A percentile compares a stretch with the other conserved stretches of the same genome.
phyloP scores from a whole-genome alignment of 2,113 vertebrate genomes.

The Urocolius indicus region DNA sequence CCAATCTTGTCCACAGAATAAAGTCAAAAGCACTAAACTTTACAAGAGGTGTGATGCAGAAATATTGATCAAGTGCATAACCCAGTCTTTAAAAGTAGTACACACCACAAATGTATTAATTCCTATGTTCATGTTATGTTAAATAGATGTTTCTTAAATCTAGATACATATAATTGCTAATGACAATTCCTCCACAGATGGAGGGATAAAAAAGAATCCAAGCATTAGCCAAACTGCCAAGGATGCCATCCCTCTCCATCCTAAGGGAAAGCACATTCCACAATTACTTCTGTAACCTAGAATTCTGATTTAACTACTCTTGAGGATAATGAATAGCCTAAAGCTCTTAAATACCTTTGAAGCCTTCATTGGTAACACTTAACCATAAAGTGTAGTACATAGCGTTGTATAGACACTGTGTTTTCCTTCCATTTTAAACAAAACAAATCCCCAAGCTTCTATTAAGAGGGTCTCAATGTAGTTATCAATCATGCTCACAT shows the following conservation, averaged over 20 bases:
- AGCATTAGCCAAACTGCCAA: not conserved
- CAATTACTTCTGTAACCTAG: not conserved
- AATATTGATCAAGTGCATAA: not conserved
- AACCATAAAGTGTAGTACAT: not conserved
- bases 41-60: not conserved
- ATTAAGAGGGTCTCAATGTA: not conserved
- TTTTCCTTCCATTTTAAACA: slow-evolving; percentile 27
- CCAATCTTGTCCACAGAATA: not conserved
- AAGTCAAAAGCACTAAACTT: not conserved
- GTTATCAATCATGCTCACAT: not conserved
- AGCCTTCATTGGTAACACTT: not conserved
- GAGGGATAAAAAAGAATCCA: not conserved
- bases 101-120: not conserved
- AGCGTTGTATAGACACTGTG: not conserved
- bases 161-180: not conserved
- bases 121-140: not conserved
- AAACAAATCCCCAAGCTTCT: not conserved
- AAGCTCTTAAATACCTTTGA: not conserved
- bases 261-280: not conserved
- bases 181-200: not conserved
- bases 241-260: not conserved
- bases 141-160: not conserved
- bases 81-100: not conserved
- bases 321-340: not conserved
- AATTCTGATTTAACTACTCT: not conserved